Percentiles rank a stretch among this genome's conserved stretches.
Evolutionary conservation across 2,797 vertebrate genomes (phyloP).

Genomic region (Phoxinus dragarum): DNA sequence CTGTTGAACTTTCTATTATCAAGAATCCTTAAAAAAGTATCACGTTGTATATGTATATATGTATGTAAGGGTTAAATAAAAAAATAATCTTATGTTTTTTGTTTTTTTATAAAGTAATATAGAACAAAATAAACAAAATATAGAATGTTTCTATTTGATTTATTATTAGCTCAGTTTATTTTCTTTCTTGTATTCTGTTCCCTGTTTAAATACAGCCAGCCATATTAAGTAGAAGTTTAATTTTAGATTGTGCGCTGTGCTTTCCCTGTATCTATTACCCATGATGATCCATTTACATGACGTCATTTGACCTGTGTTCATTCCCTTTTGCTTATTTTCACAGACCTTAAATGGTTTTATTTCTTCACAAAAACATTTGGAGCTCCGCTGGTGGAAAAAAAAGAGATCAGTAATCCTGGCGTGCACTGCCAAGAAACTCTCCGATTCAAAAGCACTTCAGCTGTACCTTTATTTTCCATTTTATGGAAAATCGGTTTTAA

Average conservation of each 20-base stretch:
- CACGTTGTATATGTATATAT: background rate
- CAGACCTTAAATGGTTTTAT: constrained; percentile 57
- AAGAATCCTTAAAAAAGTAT: background rate
- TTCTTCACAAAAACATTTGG: constrained; percentile 38
- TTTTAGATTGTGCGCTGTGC: constrained; percentile 49
- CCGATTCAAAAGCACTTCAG: constrained; percentile 44
- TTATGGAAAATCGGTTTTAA: constrained; percentile 38
- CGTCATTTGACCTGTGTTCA: constrained; percentile 46
- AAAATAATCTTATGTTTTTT: too few relatives aligned
- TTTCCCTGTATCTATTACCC: constrained; percentile 10
- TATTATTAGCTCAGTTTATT: background rate
- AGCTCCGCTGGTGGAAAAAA: constrained; percentile 7
- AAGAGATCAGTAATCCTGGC: constrained; percentile 24
- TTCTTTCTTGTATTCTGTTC: background rate
- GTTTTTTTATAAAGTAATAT: background rate
- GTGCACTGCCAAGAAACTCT: constrained; percentile 46
- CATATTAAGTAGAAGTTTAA: constrained; percentile 29
- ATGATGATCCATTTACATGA: constrained; percentile 26
- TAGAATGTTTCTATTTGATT: background rate
- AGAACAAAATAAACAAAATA: background rate
- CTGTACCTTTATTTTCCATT: constrained; percentile 36
- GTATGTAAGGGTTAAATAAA: too few relatives aligned
- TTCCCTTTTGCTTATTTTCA: constrained; percentile 42
- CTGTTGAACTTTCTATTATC: background rate
- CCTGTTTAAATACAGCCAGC: constrained; percentile 11